phyloP scores from a whole-genome alignment of 2,888 invertebrate genomes.

The Thyatira batis region DNA sequence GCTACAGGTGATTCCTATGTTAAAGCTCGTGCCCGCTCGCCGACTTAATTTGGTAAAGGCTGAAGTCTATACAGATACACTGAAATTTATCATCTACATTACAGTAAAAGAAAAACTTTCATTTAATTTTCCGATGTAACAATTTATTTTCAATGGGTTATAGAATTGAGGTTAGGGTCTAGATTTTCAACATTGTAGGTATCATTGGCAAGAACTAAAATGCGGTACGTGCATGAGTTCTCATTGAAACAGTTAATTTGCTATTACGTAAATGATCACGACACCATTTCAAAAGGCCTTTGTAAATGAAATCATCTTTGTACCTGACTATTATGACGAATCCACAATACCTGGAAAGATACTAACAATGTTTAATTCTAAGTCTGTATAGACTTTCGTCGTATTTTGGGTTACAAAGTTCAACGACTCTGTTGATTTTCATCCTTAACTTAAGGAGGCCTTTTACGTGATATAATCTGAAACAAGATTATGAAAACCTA shows the following conservation, averaged over 20 bases:
- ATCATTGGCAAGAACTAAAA: background rate
- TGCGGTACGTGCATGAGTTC: constrained; percentile 1
- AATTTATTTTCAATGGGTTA: background rate
- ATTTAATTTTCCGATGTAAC: background rate
- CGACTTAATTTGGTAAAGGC: no score
- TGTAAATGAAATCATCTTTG: background rate
- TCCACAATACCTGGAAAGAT: background rate
- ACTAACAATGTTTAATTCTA: background rate
- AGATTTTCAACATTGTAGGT: background rate
- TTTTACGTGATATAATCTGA: no score
- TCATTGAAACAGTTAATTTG: background rate
- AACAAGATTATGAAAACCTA: no score
- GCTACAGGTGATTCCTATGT: no score
- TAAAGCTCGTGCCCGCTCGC: no score
- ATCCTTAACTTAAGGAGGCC: no score
- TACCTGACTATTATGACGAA: background rate
- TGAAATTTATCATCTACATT: no score
- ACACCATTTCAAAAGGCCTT: background rate
- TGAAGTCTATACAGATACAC: no score
- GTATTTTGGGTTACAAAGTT: no score
- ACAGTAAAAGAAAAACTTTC: no score
- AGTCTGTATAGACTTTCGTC: background rate
- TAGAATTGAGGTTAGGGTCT: background rate
- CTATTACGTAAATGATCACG: constrained; percentile 5
- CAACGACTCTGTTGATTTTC: no score